phyloP scores from a whole-genome alignment of 2,888 invertebrate species.

The Morinoia aosen region DNA sequence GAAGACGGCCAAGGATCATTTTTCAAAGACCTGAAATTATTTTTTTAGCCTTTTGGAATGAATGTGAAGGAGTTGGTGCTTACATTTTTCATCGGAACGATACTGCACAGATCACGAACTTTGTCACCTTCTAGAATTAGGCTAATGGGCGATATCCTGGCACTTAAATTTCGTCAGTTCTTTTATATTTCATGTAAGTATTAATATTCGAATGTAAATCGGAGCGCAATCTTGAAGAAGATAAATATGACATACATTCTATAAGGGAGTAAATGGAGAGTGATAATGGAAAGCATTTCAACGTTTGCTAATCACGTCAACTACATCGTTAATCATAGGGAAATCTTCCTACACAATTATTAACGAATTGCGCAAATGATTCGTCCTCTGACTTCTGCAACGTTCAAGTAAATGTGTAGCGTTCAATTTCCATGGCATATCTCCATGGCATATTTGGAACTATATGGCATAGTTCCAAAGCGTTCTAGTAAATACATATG shows the following conservation, averaged over 20 bases:
- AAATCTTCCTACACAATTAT: neutral
- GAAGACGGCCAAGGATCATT: too few relatives aligned
- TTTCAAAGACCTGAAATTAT: too few relatives aligned
- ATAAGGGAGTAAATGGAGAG: neutral
- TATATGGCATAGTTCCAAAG: too few relatives aligned
- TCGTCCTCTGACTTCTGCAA: neutral
- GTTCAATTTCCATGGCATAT: neutral
- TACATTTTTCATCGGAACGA: too few relatives aligned
- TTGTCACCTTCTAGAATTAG: neutral
- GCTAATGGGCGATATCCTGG: neutral
- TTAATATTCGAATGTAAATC: neutral
- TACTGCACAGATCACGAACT: too few relatives aligned
- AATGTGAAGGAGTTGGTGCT: too few relatives aligned
- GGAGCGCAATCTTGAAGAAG: neutral
- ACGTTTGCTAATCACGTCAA: neutral
- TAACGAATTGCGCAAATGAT: neutral
- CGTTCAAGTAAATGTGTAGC: neutral
- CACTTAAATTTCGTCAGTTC: neutral
- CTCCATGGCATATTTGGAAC: too few relatives aligned
- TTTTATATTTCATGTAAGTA: neutral
- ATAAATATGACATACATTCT: neutral
- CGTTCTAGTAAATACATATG: neutral
- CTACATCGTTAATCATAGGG: neutral
- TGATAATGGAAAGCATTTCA: neutral
- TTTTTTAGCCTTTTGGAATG: too few relatives aligned